Conservation (phyloP, 2,113 vertebrate genomes). For the Neodon shergylaensis region DNA sequence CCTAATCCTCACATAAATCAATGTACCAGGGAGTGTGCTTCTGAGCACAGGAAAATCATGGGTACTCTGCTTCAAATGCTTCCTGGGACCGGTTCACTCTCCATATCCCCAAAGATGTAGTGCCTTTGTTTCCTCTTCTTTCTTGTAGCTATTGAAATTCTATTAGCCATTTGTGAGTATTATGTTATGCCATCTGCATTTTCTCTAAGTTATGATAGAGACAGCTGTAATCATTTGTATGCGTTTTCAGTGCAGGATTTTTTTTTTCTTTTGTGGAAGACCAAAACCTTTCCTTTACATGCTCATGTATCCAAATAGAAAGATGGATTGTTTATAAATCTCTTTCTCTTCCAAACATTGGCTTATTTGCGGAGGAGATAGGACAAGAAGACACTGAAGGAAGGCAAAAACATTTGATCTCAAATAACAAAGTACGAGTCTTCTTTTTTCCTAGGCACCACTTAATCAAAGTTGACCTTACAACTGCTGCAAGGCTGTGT, state of each 20-base stretch:
- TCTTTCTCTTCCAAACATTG: constrained; percentile 78
- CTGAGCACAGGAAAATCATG: constrained; percentile 70
- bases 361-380: constrained; percentile 85
- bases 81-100: constrained; percentile 73
- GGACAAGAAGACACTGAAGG: constrained; percentile 74
- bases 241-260: constrained; percentile 78
- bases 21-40: constrained; percentile 79
- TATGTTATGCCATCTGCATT: constrained; percentile 89
- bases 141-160: constrained; percentile 88
- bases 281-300: constrained; percentile 81
- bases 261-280: constrained; percentile 62
- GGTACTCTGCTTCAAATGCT: constrained; percentile 70
- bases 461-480: constrained; percentile 63
- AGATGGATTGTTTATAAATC: constrained; percentile 85
- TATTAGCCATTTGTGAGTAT: constrained; percentile 88
- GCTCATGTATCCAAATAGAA: constrained; percentile 80
- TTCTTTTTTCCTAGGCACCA: constrained; percentile 57
- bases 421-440: constrained; percentile 69
- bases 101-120: constrained; percentile 76
- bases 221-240: constrained; percentile 87
- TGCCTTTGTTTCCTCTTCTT: constrained; percentile 83
- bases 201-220: constrained; percentile 83
- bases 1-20: constrained; percentile 84
- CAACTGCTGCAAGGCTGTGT: not conserved
- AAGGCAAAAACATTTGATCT: constrained; percentile 75